These are phyloP conservation scores for Carettochelys insculpta DNA, from an alignment of 2,113 vertebrate species.

Conservation along the genomic window DNA sequence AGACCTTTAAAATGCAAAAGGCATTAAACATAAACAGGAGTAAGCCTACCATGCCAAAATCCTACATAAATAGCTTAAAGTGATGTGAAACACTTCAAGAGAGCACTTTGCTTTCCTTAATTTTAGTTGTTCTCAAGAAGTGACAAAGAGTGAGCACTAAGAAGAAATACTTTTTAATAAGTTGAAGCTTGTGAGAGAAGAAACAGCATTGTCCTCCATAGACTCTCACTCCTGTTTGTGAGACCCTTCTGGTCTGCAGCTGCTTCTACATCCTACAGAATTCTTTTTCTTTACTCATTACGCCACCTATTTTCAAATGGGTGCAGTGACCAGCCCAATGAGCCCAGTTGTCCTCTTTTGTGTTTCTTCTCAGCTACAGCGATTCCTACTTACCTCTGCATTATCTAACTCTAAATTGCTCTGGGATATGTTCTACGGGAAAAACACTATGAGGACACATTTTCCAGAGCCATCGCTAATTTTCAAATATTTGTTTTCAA, in stretches of 20 bases:
- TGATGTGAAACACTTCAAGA: not conserved
- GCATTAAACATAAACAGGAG: slow-evolving; percentile 5
- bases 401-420: not conserved
- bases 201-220: not conserved
- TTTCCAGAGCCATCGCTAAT: not conserved
- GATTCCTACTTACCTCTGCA: not conserved
- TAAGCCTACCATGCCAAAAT: not conserved
- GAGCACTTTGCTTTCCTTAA: not conserved
- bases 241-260: not conserved
- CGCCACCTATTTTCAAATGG: not conserved
- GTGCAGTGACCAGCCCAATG: not conserved
- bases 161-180: not conserved
- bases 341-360: not conserved
- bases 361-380: not conserved
- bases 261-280: not conserved
- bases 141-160: not conserved
- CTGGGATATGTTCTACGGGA: not conserved
- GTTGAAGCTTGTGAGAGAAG: not conserved
- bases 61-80: not conserved
- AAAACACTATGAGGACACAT: not conserved
- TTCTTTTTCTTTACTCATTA: not conserved
- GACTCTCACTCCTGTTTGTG: not conserved
- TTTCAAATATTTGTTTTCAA: not conserved
- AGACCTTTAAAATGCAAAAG: slow-evolving; percentile 29
- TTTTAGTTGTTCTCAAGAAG: not conserved